Evolutionary conservation across 2,888 invertebrate species (phyloP).

Genomic region (Calliscelio sp.): DNA sequence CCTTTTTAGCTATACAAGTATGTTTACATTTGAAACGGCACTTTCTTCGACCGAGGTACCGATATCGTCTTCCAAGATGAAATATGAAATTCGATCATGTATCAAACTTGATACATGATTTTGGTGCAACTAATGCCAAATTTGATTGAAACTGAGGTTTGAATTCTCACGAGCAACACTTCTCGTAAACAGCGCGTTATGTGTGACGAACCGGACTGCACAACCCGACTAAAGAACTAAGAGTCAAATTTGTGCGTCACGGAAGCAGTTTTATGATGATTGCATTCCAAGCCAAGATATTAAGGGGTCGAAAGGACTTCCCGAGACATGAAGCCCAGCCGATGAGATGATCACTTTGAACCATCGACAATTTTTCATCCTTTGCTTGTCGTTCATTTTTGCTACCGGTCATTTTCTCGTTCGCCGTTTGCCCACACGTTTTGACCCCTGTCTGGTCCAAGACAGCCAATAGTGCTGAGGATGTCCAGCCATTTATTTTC

Average conservation of each 20-base stretch:
- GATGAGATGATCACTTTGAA: slow-evolving; percentile 67
- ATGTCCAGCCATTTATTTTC: slow-evolving; percentile 39
- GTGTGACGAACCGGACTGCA: slow-evolving; percentile 68
- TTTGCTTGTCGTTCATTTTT: slow-evolving; percentile 44
- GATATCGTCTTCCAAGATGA: too few species aligned
- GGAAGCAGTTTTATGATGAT: slow-evolving; percentile 84
- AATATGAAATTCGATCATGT: too few species aligned
- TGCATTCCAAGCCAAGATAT: slow-evolving; percentile 82
- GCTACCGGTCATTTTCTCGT: slow-evolving; percentile 67
- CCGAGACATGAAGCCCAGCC: slow-evolving; percentile 59
- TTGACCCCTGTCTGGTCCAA: slow-evolving; percentile 13
- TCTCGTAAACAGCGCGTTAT: too few species aligned
- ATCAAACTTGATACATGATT: too few species aligned
- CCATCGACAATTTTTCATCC: slow-evolving; percentile 70
- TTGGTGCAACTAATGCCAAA: too few species aligned
- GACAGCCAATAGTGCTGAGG: slow-evolving; percentile 21
- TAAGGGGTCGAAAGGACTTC: slow-evolving; percentile 80
- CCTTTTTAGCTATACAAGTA: too few species aligned
- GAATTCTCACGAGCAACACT: too few species aligned
- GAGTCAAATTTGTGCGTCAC: slow-evolving; percentile 80
- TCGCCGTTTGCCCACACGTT: slow-evolving; percentile 30
- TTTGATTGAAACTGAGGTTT: too few species aligned
- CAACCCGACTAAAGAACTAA: slow-evolving; percentile 69
- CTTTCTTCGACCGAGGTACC: too few species aligned
- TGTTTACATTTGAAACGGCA: too few species aligned